phyloP scores from a whole-genome alignment of 2,113 vertebrate species.

The Lasiurus borealis region DNA sequence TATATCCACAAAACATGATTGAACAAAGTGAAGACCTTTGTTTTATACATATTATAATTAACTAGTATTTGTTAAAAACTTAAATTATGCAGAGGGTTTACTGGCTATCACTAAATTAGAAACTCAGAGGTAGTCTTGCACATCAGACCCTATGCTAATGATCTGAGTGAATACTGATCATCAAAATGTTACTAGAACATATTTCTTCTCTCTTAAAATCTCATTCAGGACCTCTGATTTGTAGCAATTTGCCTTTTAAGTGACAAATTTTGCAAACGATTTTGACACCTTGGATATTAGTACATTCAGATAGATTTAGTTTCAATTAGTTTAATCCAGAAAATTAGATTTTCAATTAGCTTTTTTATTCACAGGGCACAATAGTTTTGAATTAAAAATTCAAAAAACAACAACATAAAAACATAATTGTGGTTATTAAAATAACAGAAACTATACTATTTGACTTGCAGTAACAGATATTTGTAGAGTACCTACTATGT shows the following conservation, averaged over 20 bases:
- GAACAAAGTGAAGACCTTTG: neutral
- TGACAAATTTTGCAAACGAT: neutral
- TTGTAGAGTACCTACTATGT: neutral
- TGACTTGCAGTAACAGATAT: neutral
- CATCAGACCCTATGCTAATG: neutral
- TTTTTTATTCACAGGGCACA: constrained; percentile 21
- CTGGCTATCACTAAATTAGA: neutral
- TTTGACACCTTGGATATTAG: neutral
- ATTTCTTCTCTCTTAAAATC: neutral
- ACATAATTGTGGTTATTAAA: neutral
- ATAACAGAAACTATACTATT: neutral
- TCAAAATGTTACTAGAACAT: neutral
- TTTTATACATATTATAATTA: neutral
- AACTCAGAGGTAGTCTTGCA: neutral
- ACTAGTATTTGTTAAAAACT: neutral
- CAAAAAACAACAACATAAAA: neutral
- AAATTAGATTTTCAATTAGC: neutral
- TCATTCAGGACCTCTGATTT: neutral
- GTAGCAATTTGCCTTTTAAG: neutral
- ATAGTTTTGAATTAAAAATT: constrained; percentile 36
- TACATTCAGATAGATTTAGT: neutral
- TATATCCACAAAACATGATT: neutral
- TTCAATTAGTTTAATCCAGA: constrained; percentile 1
- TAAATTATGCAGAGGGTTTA: neutral
- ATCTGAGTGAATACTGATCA: neutral